A percentile compares a stretch with the other conserved stretches of the same genome.
These are phyloP conservation scores for Plectus sambesii DNA, from an alignment of 1,140 invertebrate genomes.

Conservation along the genomic window DNA sequence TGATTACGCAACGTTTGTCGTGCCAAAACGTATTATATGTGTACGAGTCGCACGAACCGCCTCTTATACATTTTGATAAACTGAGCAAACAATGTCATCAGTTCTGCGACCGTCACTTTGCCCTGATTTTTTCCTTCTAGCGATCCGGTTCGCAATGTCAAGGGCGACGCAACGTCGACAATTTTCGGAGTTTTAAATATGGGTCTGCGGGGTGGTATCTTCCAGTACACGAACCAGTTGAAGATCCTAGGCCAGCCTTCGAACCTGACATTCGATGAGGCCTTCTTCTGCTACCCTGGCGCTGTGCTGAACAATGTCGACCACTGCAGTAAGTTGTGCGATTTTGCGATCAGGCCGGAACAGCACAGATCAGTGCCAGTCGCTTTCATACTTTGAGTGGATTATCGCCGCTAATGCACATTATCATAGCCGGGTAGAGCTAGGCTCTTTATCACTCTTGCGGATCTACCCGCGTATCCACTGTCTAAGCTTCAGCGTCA, in stretches of 20 bases:
- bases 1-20: not conserved
- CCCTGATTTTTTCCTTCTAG: no score
- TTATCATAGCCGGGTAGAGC: no score
- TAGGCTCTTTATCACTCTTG: no score
- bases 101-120: conserved; percentile 9
- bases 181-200: conserved; percentile 41
- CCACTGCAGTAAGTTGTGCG: no score
- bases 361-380: no score
- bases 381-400: no score
- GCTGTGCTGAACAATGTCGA: no score
- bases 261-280: conserved; percentile 38
- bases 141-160: conserved; percentile 39
- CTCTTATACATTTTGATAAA: not conserved
- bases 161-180: conserved; percentile 44
- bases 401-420: no score
- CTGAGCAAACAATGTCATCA: conserved; percentile 7
- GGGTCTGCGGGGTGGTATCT: conserved; percentile 42
- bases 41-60: not conserved
- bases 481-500: no score
- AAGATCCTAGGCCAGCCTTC: conserved; percentile 32
- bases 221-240: conserved; percentile 36
- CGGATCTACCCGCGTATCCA: no score
- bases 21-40: not conserved
- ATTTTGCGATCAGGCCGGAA: no score
- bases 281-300: conserved; percentile 45